Evolutionary conservation across 2,888 invertebrate genomes (phyloP), one percentile per base, ranked within the genome.

Genomic region (Tiliacea citrago): DNA sequence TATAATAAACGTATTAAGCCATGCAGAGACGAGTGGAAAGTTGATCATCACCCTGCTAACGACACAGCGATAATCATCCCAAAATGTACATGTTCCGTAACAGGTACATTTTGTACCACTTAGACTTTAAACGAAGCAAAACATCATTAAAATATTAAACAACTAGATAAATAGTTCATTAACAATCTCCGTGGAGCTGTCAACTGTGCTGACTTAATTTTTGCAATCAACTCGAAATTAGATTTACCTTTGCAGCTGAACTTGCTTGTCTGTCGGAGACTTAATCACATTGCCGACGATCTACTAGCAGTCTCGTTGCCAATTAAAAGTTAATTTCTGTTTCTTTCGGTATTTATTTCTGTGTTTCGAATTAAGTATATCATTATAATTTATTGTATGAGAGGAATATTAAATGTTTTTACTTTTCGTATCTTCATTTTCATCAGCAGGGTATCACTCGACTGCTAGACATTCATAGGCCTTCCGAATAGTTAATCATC

Each of bases 171-270:
- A 77, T 35, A 68, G 63, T 76, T 82, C 67, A 76, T 76, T 81
- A 72, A 68, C 51, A 83, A 62, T 49, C 73, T 75, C 61, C n/a
- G 60, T 13, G 53, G 68, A 68, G 55, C 74, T 63, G 86, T 71
- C 60, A 77, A 60, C 79, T 62, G 45, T 60, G 61, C 72, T 69
- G 58, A 39, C 72, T 83, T 73, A 63, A 78, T 83, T 86, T 83
- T 83, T 83, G 58, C 86, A 82, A 86, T 75, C 67, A 75, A 55
- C 62, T 65, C 12, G 29, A 18, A 79, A 86, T 83, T 71, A 71
- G 75, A 79, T 83, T 83, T 79, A 79, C 69, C 62, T 82, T 69
- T 58, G 62, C 68, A 83, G 75, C 69, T 72, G 66, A 69, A 74
- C 77, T 75, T 81, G 70, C 49, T 78, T 83, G 73, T 73, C 49